A percentile compares a stretch with the other conserved stretches of the same genome.
phyloP scores from a whole-genome alignment of 2,888 invertebrate genomes.

The Octodonta nipae region DNA sequence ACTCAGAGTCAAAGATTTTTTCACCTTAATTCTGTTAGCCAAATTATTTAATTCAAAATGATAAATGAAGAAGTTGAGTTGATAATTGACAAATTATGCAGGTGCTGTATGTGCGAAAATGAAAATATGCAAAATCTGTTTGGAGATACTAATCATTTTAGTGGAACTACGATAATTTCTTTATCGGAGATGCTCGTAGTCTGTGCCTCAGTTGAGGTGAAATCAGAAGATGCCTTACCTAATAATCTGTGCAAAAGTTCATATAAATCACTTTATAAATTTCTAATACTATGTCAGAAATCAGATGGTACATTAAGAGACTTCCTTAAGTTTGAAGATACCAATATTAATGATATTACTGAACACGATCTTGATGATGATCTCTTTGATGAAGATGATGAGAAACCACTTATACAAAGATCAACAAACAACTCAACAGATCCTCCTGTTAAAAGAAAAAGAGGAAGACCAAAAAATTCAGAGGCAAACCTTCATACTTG shows the following conservation, averaged over 20 bases:
- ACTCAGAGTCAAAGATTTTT: no score
- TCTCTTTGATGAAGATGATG: constrained; percentile 20
- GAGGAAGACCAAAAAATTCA: constrained; percentile 16
- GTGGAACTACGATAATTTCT: constrained; percentile 25
- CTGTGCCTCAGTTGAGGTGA: constrained; percentile 31
- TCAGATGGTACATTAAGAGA: constrained; percentile 30
- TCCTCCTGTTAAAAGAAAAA: constrained; percentile 16
- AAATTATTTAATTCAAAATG: no score
- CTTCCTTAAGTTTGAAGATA: constrained; percentile 15
- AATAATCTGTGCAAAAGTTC: constrained; percentile 29
- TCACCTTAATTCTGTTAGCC: no score
- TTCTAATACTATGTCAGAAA: constrained; percentile 33
- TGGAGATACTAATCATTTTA: constrained; percentile 25
- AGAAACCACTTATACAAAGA: constrained; percentile 16
- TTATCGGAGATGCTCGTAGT: constrained; percentile 34
- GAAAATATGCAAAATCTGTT: constrained; percentile 32
- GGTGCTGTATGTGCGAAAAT: constrained; percentile 33
- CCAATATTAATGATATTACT: constrained; percentile 15
- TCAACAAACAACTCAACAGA: no score
- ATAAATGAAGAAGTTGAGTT: constrained; percentile 23
- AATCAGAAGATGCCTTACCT: constrained; percentile 31
- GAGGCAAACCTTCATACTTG: no score
- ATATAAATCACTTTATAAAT: constrained; percentile 30
- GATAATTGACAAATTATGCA: constrained; percentile 33
- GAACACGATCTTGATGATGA: constrained; percentile 22